Evolutionary conservation across 2,113 vertebrate species (phyloP).

Genomic region (Dipodomys merriami): DNA sequence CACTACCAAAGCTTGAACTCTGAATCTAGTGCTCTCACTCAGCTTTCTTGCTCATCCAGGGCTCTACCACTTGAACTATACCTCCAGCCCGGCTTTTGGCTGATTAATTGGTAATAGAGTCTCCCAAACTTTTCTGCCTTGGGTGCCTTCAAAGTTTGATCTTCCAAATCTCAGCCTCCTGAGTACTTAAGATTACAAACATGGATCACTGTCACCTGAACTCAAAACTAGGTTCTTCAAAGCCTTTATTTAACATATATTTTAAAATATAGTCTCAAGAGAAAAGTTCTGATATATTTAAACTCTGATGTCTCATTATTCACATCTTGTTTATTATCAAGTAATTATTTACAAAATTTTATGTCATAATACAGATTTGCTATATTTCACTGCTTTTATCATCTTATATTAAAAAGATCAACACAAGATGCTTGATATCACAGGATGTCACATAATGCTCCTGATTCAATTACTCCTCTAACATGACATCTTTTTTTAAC

Average conservation of each 20-base stretch:
- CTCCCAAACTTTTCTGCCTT: too few species aligned
- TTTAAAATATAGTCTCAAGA: background rate
- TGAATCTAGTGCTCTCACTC: too few species aligned
- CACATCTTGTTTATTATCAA: background rate
- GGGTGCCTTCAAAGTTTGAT: too few species aligned
- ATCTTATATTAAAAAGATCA: background rate
- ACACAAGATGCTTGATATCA: background rate
- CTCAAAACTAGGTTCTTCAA: background rate
- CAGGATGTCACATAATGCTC: background rate
- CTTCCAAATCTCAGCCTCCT: too few species aligned
- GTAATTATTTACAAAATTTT: background rate
- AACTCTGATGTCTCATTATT: background rate
- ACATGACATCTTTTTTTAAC: background rate
- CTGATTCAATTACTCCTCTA: background rate
- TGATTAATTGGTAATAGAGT: too few species aligned
- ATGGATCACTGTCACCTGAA: too few species aligned
- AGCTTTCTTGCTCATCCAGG: too few species aligned
- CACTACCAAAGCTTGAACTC: too few species aligned
- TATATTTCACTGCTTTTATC: background rate
- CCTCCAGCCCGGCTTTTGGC: too few species aligned
- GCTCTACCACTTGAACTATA: background rate
- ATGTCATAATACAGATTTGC: background rate
- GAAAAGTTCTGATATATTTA: background rate
- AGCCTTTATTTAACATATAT: background rate
- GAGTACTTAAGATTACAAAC: too few species aligned